Percentiles rank a stretch among this genome's conserved stretches.
Evolutionary conservation across 2,888 invertebrate genomes (phyloP).

Genomic region (Craniophora ligustri): DNA sequence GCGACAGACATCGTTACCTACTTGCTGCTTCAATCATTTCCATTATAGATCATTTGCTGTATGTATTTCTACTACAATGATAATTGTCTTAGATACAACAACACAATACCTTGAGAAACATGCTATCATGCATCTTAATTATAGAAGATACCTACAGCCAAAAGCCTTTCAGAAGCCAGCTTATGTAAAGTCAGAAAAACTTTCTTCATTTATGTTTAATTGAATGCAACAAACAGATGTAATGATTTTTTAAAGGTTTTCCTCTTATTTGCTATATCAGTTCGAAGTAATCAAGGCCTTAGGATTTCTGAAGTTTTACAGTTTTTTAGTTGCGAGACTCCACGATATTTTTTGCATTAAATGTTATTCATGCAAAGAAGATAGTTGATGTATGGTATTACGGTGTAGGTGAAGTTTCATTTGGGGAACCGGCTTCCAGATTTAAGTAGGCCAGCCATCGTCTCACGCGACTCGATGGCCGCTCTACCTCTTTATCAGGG

Average conservation of each 20-base stretch:
- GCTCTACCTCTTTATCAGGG: conserved; percentile 50
- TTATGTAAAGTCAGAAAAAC: neutral
- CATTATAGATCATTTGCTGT: conserved; percentile 43
- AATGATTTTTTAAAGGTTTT: conserved; percentile 22
- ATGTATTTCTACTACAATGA: conserved; percentile 31
- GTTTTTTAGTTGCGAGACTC: conserved; percentile 34
- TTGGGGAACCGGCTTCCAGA: conserved; percentile 64
- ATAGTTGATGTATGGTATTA: conserved; percentile 57
- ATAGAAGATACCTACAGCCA: neutral
- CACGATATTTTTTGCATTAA: conserved; percentile 24
- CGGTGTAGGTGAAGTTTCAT: conserved; percentile 64
- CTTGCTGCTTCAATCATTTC: conserved; percentile 43
- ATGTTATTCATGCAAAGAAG: conserved; percentile 48
- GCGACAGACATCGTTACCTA: conserved; percentile 38
- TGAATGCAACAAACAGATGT: conserved; percentile 4
- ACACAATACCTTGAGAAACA: conserved; percentile 8
- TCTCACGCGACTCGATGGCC: conserved; percentile 68
- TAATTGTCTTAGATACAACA: conserved; percentile 15
- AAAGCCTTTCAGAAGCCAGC: neutral
- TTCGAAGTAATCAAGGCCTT: conserved; percentile 8
- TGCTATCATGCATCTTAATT: neutral
- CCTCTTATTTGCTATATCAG: conserved; percentile 23
- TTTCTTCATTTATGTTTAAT: conserved; percentile 6
- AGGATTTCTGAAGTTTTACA: conserved; percentile 26
- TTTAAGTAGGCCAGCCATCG: conserved; percentile 71